These are phyloP conservation scores for Notarius lentiginosus DNA, from an alignment of 2,113 vertebrate species.

Conservation along the genomic window DNA sequence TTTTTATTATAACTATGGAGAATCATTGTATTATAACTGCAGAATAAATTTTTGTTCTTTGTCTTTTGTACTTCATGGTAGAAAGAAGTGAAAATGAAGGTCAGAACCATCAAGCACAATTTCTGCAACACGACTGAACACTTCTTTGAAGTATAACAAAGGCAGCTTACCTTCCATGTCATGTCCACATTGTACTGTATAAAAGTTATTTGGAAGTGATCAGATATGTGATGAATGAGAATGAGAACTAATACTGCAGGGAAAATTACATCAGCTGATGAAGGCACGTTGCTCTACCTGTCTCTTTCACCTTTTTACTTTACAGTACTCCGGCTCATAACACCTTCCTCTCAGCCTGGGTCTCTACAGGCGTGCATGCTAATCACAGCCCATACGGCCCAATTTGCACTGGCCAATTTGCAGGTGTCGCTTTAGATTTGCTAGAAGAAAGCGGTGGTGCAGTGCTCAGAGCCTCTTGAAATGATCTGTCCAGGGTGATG, in stretches of 20 bases:
- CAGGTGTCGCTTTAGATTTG: constrained; percentile 72
- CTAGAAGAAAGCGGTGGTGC: constrained; percentile 51
- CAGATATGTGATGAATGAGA: not conserved
- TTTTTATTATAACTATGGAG: not conserved
- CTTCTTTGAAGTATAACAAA: not conserved
- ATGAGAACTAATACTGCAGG: not conserved
- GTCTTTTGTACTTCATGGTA: not conserved
- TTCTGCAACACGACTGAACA: not conserved
- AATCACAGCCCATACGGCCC: constrained; percentile 65
- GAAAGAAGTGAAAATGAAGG: not conserved
- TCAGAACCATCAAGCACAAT: not conserved
- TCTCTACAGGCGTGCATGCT: constrained; percentile 60
- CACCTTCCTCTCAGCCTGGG: constrained; percentile 26
- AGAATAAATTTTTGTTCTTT: not conserved
- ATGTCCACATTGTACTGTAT: constrained; percentile 2
- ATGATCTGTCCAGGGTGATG: constrained; percentile 22
- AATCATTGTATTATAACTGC: not conserved
- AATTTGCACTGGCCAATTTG: constrained; percentile 69
- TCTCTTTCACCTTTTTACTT: constrained; percentile 39
- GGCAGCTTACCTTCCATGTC: not conserved
- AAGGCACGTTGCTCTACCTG: not conserved
- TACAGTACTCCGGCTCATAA: constrained; percentile 5
- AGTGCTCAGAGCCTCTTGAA: constrained; percentile 48
- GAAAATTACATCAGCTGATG: not conserved
- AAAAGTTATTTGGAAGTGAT: constrained; percentile 17